Evolutionary conservation across 2,797 vertebrate species (phyloP).

Genomic region (Lacerta bilineata): DNA sequence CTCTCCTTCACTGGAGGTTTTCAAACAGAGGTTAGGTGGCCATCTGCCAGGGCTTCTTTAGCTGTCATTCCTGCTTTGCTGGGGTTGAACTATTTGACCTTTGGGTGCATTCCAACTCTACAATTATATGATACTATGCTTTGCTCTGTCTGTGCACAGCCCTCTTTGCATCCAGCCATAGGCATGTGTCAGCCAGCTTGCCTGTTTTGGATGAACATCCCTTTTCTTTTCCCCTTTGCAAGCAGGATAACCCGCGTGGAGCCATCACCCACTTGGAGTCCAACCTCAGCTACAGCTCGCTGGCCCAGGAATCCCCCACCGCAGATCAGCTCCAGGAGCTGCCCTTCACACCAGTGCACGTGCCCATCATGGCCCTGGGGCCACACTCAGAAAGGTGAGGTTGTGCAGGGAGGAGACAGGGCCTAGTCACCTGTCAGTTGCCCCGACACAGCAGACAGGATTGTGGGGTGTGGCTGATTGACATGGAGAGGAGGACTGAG

Average conservation of each 20-base stretch:
- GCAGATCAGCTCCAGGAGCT: slow-evolving; percentile 84
- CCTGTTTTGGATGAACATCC: too few relatives aligned
- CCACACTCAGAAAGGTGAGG: slow-evolving; percentile 86
- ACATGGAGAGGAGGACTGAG: accelerated
- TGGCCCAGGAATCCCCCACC: slow-evolving; percentile 28
- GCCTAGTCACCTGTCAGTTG: accelerated
- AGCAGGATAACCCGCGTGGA: slow-evolving; percentile 47
- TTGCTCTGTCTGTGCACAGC: neutral
- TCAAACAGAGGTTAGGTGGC: too few relatives aligned
- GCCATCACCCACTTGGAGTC: slow-evolving; percentile 88
- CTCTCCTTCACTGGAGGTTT: too few relatives aligned
- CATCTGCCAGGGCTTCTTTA: too few relatives aligned
- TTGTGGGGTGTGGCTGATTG: neutral
- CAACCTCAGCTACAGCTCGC: slow-evolving; percentile 68
- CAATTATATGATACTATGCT: too few relatives aligned
- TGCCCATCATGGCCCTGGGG: slow-evolving; percentile 86
- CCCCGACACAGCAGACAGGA: neutral
- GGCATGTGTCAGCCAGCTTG: too few relatives aligned
- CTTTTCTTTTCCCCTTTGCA: neutral
- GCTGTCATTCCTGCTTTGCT: too few relatives aligned
- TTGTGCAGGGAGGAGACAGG: too few relatives aligned
- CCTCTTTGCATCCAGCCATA: neutral
- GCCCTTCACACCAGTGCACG: slow-evolving; percentile 88
- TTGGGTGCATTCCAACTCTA: too few relatives aligned
- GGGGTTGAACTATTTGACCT: too few relatives aligned